Conservation (phyloP, 2,113 vertebrate species). For the Entomyzon cyanotis region DNA sequence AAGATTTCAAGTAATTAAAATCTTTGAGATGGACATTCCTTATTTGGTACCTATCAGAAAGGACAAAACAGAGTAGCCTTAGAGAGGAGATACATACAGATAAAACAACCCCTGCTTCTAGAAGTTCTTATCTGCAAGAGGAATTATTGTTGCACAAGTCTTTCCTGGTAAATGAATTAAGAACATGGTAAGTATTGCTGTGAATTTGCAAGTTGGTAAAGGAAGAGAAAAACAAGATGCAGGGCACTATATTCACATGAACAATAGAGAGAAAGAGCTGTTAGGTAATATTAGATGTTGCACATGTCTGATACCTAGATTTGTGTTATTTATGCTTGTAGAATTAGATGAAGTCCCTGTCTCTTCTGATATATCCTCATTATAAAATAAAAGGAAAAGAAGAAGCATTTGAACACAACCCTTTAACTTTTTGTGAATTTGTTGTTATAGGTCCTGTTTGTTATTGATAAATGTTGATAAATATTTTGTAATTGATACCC, state of each 20-base stretch:
- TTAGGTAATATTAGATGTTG: neutral
- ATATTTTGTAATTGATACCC: neutral
- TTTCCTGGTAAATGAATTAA: neutral
- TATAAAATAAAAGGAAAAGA: neutral
- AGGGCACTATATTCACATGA: neutral
- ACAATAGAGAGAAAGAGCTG: neutral
- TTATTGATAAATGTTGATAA: neutral
- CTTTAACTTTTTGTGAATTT: neutral
- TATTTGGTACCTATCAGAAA: slow-evolving; percentile 48
- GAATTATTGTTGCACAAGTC: neutral
- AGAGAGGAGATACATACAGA: slow-evolving; percentile 54
- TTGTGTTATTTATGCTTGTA: neutral
- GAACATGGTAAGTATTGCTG: neutral
- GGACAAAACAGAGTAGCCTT: slow-evolving; percentile 15
- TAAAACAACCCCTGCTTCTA: neutral
- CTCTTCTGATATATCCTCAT: neutral
- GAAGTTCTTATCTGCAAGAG: neutral
- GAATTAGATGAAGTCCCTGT: neutral
- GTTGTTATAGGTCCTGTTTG: neutral
- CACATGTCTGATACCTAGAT: neutral
- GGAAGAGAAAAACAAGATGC: neutral
- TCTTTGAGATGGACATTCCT: slow-evolving; percentile 63
- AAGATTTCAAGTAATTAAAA: slow-evolving; percentile 75
- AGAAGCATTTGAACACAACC: neutral
- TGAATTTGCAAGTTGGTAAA: neutral